phyloP scores from a whole-genome alignment of 2,888 invertebrate genomes.

The Creontiades dilutus region DNA sequence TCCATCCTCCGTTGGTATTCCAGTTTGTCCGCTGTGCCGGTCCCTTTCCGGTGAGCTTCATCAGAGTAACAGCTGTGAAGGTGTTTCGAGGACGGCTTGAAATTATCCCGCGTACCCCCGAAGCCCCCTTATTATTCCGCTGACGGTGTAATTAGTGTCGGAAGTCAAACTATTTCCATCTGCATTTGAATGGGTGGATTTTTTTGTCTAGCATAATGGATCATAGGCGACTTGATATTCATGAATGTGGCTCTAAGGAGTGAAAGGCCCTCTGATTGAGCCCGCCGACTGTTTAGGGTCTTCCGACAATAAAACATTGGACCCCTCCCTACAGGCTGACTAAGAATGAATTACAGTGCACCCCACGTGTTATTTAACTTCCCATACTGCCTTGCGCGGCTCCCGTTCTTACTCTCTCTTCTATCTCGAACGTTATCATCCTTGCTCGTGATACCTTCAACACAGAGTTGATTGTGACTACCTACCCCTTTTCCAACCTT shows the following conservation, averaged over 20 bases:
- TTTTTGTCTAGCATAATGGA: not conserved
- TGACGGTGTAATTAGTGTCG: not conserved
- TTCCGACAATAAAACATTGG: slow-evolving; percentile 4
- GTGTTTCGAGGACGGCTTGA: not conserved
- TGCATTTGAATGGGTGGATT: slow-evolving; percentile 12
- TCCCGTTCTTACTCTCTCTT: not conserved
- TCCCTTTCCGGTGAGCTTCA: not conserved
- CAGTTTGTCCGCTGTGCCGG: not conserved
- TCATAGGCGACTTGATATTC: not conserved
- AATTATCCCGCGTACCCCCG: not conserved
- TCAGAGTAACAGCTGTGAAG: slow-evolving; percentile 14
- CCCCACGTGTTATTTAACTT: slow-evolving; percentile 27
- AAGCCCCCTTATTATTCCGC: not conserved
- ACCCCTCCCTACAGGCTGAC: not conserved
- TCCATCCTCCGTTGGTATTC: not conserved
- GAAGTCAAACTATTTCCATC: slow-evolving; percentile 19
- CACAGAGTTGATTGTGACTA: not conserved
- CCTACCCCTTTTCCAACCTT: not conserved
- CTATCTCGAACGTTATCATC: not conserved
- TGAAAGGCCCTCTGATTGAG: slow-evolving; percentile 20
- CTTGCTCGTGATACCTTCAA: not conserved
- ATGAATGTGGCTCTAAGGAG: not conserved
- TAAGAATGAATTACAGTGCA: slow-evolving; percentile 23
- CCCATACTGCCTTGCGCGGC: not conserved
- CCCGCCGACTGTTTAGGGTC: slow-evolving; percentile 22